phyloP scores from a whole-genome alignment of 2,888 invertebrate species.

The Calephelis perditalis region DNA sequence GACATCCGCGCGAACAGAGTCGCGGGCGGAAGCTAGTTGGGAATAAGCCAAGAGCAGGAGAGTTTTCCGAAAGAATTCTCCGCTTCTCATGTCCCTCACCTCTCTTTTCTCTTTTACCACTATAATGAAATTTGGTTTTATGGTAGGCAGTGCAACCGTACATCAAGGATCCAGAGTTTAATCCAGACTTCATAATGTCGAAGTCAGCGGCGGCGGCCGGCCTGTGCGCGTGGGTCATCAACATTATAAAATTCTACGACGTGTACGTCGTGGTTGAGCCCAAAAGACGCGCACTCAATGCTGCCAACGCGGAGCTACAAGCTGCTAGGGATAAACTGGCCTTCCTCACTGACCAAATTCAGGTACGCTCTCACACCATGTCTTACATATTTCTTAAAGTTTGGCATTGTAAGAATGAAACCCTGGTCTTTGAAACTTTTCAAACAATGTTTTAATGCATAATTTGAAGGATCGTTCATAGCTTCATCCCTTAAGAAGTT shows the following conservation, averaged over 20 bases:
- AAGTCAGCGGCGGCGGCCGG: conserved; percentile 96
- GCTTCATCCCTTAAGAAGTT: too few species aligned
- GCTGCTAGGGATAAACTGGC: conserved; percentile 88
- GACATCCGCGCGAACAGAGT: too few species aligned
- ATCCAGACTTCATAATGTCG: conserved; percentile 87
- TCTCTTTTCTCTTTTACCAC: conserved; percentile 7
- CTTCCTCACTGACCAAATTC: conserved; percentile 85
- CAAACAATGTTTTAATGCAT: too few species aligned
- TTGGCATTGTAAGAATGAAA: too few species aligned
- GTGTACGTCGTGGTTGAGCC: conserved; percentile 96
- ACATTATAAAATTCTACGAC: conserved; percentile 92
- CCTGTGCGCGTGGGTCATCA: conserved; percentile 95
- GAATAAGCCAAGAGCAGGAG: too few species aligned
- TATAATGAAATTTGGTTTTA: too few species aligned
- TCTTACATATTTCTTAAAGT: background rate
- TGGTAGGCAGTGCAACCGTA: conserved; percentile 75
- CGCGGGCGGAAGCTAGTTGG: too few species aligned
- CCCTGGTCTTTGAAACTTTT: too few species aligned
- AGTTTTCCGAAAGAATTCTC: too few species aligned
- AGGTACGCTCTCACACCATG: conserved; percentile 47
- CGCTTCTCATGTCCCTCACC: background rate
- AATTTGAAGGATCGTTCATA: too few species aligned
- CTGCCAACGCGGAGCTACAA: conserved; percentile 90
- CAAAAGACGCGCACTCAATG: conserved; percentile 89
- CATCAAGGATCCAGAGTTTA: conserved; percentile 86